A percentile compares a stretch with the other conserved stretches of the same genome.
These are phyloP conservation scores for Myripristis jacobus DNA, from an alignment of 2,797 vertebrate genomes.

Conservation along the genomic window DNA sequence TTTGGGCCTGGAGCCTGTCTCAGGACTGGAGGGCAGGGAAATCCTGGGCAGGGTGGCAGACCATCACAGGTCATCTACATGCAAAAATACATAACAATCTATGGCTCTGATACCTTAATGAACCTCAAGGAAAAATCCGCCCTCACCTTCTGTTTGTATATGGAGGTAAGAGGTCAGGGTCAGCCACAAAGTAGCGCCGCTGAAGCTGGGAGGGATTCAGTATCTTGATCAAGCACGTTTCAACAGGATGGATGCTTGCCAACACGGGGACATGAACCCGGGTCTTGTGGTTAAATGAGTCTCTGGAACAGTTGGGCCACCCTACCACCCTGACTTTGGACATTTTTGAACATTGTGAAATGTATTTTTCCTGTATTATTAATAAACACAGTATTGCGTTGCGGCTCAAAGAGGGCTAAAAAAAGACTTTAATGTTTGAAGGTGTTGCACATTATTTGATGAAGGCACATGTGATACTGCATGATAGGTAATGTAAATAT, in stretches of 20 bases:
- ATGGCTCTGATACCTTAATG: conserved; percentile 64
- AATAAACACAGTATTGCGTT: not conserved
- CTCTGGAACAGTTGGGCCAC: not conserved
- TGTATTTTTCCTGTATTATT: too few relatives aligned
- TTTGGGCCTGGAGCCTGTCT: conserved; percentile 61
- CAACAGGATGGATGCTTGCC: not conserved
- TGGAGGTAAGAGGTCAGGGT: conserved; percentile 59
- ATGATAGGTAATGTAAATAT: not conserved
- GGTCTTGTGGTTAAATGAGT: too few relatives aligned
- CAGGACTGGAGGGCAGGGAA: not conserved
- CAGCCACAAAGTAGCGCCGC: conserved; percentile 15
- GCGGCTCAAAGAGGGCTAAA: not conserved
- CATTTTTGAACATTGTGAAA: too few relatives aligned
- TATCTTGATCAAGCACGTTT: conserved; percentile 24
- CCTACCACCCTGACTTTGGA: not conserved
- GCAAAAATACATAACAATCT: conserved; percentile 68
- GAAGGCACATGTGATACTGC: not conserved
- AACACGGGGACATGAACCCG: not conserved
- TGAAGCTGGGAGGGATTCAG: not conserved
- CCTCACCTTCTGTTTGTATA: conserved; percentile 62
- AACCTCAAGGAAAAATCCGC: conserved; percentile 62
- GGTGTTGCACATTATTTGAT: too few relatives aligned
- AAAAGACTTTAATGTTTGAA: not conserved
- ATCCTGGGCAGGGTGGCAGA: conserved; percentile 50
- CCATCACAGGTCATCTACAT: conserved; percentile 70